A percentile compares a stretch with the other conserved stretches of the same genome.
Conservation (phyloP, 1,140 invertebrate species). For the Drosophila mayri region DNA sequence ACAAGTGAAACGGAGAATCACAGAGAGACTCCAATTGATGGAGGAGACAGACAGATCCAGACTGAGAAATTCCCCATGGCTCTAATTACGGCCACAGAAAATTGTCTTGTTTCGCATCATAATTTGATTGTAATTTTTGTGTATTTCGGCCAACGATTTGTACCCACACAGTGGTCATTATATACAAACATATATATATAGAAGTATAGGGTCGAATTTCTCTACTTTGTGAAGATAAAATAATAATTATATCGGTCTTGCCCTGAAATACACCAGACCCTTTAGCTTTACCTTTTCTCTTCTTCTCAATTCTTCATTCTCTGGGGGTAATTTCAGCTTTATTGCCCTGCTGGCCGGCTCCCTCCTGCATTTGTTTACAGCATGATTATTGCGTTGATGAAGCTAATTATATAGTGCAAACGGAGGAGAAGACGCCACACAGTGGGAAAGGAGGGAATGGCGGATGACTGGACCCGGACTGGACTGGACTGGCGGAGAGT, state of each 20-base stretch:
- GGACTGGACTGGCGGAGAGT: background rate
- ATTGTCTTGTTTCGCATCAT: constrained; percentile 54
- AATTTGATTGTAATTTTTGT: constrained; percentile 49
- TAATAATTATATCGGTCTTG: constrained; percentile 53
- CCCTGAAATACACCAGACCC: constrained; percentile 5
- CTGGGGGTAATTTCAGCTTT: constrained; percentile 69
- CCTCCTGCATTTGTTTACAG: constrained; percentile 63
- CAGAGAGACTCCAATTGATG: constrained; percentile 19
- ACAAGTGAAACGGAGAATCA: constrained; percentile 38
- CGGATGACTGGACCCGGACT: background rate
- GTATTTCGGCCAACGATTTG: constrained; percentile 39
- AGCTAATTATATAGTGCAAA: constrained; percentile 80
- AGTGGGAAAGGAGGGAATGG: constrained; percentile 4
- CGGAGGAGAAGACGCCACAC: constrained; percentile 32
- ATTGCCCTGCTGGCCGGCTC: constrained; percentile 49
- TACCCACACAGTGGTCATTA: constrained; percentile 44
- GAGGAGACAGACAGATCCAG: constrained; percentile 12
- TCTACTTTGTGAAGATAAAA: constrained; percentile 46
- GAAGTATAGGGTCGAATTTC: constrained; percentile 18
- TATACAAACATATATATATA: background rate
- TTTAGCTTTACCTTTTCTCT: background rate
- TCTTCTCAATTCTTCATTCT: constrained; percentile 14
- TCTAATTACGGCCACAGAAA: constrained; percentile 57
- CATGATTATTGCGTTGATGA: constrained; percentile 82
- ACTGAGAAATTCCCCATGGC: constrained; percentile 35